Percentiles rank a stretch among this genome's conserved stretches.
Evolutionary conservation across 2,113 vertebrate species (phyloP).

Genomic region (Salvelinus alpinus): DNA sequence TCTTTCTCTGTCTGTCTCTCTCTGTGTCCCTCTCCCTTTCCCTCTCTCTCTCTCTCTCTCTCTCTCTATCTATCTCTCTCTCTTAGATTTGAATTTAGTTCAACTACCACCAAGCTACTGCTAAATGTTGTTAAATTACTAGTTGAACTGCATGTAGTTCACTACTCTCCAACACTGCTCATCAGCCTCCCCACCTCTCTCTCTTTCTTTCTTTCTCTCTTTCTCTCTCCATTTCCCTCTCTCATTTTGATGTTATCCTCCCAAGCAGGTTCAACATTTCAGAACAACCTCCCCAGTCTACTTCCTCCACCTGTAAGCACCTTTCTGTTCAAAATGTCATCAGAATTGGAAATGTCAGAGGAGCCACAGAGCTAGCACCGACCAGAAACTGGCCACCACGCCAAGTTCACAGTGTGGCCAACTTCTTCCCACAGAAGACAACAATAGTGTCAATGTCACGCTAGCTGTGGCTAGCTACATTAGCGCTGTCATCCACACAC

Average conservation of each 20-base stretch:
- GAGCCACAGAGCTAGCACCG: conserved; percentile 5
- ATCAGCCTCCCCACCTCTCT: too few relatives aligned
- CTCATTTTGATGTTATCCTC: conserved; percentile 6
- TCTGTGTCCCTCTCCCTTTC: too few relatives aligned
- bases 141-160: too few relatives aligned
- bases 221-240: conserved; percentile 1
- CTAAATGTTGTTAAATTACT: too few relatives aligned
- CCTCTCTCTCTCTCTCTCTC: neutral
- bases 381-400: neutral
- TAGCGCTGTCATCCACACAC: conserved; percentile 2
- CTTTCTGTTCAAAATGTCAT: conserved; percentile 12
- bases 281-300: conserved; percentile 5
- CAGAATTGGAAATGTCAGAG: conserved; percentile 25
- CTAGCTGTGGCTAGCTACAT: conserved; percentile 3
- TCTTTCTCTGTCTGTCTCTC: too few relatives aligned
- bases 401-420: neutral
- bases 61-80: too few relatives aligned
- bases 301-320: conserved; percentile 17
- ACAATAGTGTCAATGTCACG: neutral
- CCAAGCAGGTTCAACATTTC: conserved; percentile 20
- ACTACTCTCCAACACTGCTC: too few relatives aligned
- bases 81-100: too few relatives aligned
- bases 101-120: too few relatives aligned
- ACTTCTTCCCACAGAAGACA: neutral
- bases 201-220: neutral